A percentile compares a stretch with the other conserved stretches of the same genome.
These are phyloP conservation scores for Bucco capensis DNA, from an alignment of 2,113 vertebrate genomes.

Conservation along the genomic window DNA sequence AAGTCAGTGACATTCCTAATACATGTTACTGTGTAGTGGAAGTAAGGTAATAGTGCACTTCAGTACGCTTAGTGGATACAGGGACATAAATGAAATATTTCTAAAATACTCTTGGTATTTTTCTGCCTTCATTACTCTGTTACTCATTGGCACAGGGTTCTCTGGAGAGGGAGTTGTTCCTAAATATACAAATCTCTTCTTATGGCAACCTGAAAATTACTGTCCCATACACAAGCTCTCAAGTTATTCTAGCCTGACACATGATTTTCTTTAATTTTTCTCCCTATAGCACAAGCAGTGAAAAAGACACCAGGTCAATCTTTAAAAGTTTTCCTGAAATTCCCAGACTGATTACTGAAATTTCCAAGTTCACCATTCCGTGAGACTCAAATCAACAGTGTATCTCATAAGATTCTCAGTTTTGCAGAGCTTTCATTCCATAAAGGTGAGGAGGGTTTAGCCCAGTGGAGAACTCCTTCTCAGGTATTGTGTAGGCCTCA, in stretches of 20 bases:
- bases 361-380: not conserved
- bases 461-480: not conserved
- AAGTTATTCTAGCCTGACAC: not conserved
- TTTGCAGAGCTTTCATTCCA: not conserved
- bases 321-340: not conserved
- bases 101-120: not conserved
- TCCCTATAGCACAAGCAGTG: not conserved
- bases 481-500: not conserved
- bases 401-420: not conserved
- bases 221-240: not conserved
- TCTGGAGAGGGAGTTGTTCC: not conserved
- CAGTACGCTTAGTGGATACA: not conserved
- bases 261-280: not conserved
- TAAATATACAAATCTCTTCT: not conserved
- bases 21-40: not conserved
- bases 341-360: not conserved
- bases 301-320: not conserved
- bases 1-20: not conserved
- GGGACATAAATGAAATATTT: not conserved
- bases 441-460: not conserved
- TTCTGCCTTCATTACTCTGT: not conserved
- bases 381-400: not conserved
- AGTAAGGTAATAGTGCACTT: not conserved
- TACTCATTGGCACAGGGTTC: not conserved
- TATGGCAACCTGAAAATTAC: not conserved